Percentiles rank a stretch among this genome's conserved stretches.
phyloP scores from a whole-genome alignment of 2,797 vertebrate genomes.

The Lemur catta region DNA sequence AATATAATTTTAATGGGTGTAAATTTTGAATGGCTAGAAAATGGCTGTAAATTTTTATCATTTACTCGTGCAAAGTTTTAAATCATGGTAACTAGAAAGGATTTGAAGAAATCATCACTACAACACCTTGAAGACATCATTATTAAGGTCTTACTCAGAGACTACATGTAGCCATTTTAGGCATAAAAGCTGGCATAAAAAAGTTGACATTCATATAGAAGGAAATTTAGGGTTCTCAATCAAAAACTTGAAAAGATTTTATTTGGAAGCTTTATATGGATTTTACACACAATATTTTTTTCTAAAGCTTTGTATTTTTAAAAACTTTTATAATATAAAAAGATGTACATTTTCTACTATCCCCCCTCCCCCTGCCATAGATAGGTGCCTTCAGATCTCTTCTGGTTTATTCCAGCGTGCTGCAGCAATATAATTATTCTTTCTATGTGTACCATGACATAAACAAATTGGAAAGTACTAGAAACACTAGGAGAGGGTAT shows the following conservation, averaged over 20 bases:
- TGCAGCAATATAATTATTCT: neutral
- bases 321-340: neutral
- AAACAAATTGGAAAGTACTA: neutral
- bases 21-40: neutral
- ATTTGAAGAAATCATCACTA: neutral
- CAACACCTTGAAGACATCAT: neutral
- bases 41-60: neutral
- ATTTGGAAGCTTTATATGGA: slow-evolving; percentile 7
- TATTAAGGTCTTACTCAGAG: neutral
- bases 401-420: neutral
- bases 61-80: neutral
- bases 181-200: neutral
- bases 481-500: neutral
- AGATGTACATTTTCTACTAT: neutral
- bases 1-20: neutral
- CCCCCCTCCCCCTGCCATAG: neutral
- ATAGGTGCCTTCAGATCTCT: neutral
- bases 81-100: neutral
- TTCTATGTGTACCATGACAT: neutral
- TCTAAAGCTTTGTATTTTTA: neutral
- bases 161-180: neutral
- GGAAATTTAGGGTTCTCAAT: neutral
- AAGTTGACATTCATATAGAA: neutral
- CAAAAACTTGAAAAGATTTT: slow-evolving; percentile 18
- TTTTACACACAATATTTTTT: neutral